Base-by-base conservation (phyloP, 2,888 invertebrate genomes). In the Andrena dorsata region DNA sequence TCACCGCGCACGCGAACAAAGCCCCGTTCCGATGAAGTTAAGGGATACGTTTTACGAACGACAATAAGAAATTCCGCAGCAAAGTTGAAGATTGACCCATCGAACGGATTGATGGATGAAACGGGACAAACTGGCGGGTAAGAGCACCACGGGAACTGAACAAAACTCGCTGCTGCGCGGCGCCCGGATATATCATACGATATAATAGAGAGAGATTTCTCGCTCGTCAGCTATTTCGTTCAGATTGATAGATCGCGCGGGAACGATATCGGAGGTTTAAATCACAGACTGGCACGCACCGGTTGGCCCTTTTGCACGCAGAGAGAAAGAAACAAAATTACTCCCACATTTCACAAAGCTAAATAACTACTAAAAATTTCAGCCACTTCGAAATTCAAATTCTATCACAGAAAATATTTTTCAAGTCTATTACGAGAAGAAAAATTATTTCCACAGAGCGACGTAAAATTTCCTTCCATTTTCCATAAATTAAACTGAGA, bases 121-220 rank as follows among this genome's bases (percentile, higher is more conserved):
- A 64, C 30, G n/a, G 16, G 51, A 35, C 26, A 41, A 69, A 56
- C 4, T 16, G 13, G 2, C 1, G 30, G 13, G 1, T 20, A 41
- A 60, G 32, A 69, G 23, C 16, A 49, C 20, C 35, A 72, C 32
- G 61, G 41, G 66, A 76, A 72, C 41, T 66, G 56, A 23, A 30
- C 51, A 41, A 71, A 79, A 79, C 49, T 76, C 64, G 58, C 65
- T n/a, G 30, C 28, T 41, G 32, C 60, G n/a, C 56, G 49, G 41
- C 20, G 51, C 51, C 35, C 35, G 23, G 23, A 72, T 77, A 77
- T n/a, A n/a, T n/a, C n/a, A n/a, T 71, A 70, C 73, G 81, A 73
- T 73, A 60, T 74, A 79, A 79, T 60, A 73, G 61, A 63, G 77
- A 68, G 77, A 70, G 56, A 72, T 77, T 80, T 75, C 60, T 64